phyloP scores from a whole-genome alignment of 2,888 invertebrate species.

The Tyria jacobaeae region DNA sequence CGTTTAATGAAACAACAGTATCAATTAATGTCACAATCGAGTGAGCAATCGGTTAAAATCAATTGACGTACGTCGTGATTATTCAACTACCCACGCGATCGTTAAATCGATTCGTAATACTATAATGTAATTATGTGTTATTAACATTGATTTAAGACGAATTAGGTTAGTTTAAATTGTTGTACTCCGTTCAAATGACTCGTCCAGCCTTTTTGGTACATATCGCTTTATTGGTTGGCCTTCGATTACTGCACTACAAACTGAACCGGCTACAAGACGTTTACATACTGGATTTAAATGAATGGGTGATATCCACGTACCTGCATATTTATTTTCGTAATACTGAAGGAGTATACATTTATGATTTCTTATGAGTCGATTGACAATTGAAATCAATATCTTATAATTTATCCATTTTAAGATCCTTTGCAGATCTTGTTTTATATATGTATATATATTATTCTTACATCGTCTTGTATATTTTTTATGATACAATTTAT shows the following conservation, averaged over 20 bases:
- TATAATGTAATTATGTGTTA: conserved; percentile 56
- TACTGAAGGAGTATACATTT: conserved; percentile 13
- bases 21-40: conserved; percentile 74
- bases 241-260: conserved; percentile 15
- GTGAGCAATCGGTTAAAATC: conserved; percentile 65
- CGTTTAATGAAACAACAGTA: conserved; percentile 68
- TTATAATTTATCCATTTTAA: no score
- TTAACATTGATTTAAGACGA: conserved; percentile 29
- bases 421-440: no score
- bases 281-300: conserved; percentile 36
- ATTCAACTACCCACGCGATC: conserved; percentile 64
- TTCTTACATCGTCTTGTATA: no score
- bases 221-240: conserved; percentile 16
- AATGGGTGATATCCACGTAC: conserved; percentile 37
- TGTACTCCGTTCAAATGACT: conserved; percentile 37
- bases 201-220: conserved; percentile 38
- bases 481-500: no score
- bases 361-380: conserved; percentile 12
- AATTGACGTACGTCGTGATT: conserved; percentile 58
- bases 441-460: no score
- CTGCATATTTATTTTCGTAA: conserved; percentile 31
- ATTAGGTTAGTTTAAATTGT: conserved; percentile 29
- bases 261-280: conserved; percentile 13
- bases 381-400: conserved; percentile 2
- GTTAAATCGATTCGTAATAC: conserved; percentile 56